Evolutionary conservation across 2,113 vertebrate genomes (phyloP), one percentile per base, ranked within the genome.

Genomic region (Neogale vison): DNA sequence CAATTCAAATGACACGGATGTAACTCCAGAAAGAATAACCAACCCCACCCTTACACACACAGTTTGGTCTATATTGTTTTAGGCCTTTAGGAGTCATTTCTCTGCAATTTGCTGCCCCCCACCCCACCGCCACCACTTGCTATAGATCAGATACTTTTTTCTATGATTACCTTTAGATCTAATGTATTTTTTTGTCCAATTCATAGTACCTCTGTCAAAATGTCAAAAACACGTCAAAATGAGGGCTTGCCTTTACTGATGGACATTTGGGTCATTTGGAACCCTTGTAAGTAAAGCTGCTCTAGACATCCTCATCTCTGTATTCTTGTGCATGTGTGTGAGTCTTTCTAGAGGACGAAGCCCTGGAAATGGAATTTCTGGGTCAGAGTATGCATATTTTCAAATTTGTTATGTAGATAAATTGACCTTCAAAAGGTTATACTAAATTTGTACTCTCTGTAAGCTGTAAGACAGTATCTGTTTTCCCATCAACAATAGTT

Each of bases 161-260:
- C 47, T 31, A 34, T 12, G 47, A 52, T 11, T 36, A 94, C 39
- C 89, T 65, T 77, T 85, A 92, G 26, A 50, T 90, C 26, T 84
- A 57, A 17, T 63, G 18, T 55, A 57, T 69, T 72, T 59, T 81
- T 90, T 57, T 24, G 63, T 83, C 26, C 3, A 92, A 26, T 63
- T 90, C 42, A 79, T 24, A 47, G 55, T 71, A 96, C 74, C 83
- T 96, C 82, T 82, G 55, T 42, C 42, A 42, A 42, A 42, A 42
- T 42, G 79, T 47, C n/a, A 86, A 3, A 23, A 29, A 89, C n/a
- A 95, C 72, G 93, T 39, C 63, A 93, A 89, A 93, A 88, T 72
- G 42, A 92, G 88, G 92, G 84, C 72, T 26, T 94, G 45, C 24
- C 31, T 15, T 81, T 77, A 90, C 9, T 42, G 24, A 88, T 61